Evolutionary conservation across 1,140 invertebrate species (phyloP), one percentile per base, ranked within the genome.

Genomic region (Atta colombica): DNA sequence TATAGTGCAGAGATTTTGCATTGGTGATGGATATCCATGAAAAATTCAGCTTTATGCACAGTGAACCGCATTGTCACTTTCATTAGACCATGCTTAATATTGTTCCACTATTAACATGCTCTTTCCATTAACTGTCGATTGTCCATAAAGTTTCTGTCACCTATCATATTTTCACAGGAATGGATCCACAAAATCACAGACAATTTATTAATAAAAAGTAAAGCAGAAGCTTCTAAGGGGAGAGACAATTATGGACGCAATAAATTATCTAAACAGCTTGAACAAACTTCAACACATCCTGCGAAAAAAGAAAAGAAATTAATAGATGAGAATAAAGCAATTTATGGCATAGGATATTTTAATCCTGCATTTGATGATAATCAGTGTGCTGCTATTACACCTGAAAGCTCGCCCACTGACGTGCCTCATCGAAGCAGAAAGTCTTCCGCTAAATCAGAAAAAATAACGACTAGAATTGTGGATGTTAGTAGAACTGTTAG

Each of bases 281-380:
- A 90, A 72, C 89, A 87, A 78, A 86, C 77, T 74, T 85, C 86
- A 55, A 51, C 69, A 58, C 86, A 85, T 53, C 66, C 87, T 69
- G 74, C 68, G 85, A 88, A 85, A 88, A 88, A 91, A 90, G 88
- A 92, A 68, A 91, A 75, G 65, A 90, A 91, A 78, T 88, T 92
- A 58, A 88, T 88, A 82, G 92, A 91, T 66, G 89, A 90, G 60
- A 89, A 91, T 21, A 86, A 93, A 68, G 81, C 92, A 21, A 87
- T 91, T 58, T 94, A 93, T 16, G 94, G 93, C n/a, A 90, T 94
- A 87, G 94, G 94, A 69, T 95, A 95, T 91, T 92, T 94, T 51
- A 95, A 95, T 93, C 94, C 94, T 45, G 94, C 93, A 16, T 95
- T 95, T 72, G 94, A 95, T 53, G 94, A 94, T 85, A 94, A 92